Percentiles rank a stretch among this genome's conserved stretches.
Conservation (phyloP, 1,140 invertebrate genomes). For the Caligus rogercresseyi region DNA sequence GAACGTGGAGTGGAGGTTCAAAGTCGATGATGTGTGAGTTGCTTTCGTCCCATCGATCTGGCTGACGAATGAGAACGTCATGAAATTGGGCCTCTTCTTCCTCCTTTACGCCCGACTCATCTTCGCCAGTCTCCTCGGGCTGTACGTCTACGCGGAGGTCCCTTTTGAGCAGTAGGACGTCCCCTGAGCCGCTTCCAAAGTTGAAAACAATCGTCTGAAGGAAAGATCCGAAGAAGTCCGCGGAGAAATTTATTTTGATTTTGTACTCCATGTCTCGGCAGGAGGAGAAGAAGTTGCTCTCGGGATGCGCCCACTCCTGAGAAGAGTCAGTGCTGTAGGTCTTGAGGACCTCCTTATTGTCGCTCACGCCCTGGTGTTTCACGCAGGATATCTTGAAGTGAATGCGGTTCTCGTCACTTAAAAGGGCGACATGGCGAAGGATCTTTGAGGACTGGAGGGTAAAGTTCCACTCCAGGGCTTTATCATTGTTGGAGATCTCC, state of each 20-base stretch:
- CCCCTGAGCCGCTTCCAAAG: constrained; percentile 37
- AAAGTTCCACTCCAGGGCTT: constrained; percentile 11
- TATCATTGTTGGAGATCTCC: background rate
- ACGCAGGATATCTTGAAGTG: constrained; percentile 46
- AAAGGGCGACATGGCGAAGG: constrained; percentile 42
- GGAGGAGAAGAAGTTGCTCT: constrained; percentile 26
- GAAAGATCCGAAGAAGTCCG: constrained; percentile 59
- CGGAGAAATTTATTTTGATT: constrained; percentile 47
- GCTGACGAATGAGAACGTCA: background rate
- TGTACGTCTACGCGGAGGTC: constrained; percentile 53
- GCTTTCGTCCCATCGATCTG: constrained; percentile 37
- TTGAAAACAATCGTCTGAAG: constrained; percentile 59
- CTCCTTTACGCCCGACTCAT: constrained; percentile 29
- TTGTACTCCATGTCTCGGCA: constrained; percentile 34
- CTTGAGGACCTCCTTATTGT: constrained; percentile 25
- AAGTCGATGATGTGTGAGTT: constrained; percentile 42
- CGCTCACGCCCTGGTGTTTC: constrained; percentile 29
- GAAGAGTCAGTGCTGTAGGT: constrained; percentile 29
- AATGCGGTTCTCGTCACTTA: constrained; percentile 48
- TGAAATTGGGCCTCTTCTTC: background rate
- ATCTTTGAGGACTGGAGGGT: constrained; percentile 25
- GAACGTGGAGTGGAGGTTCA: constrained; percentile 33
- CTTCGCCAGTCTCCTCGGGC: constrained; percentile 44
- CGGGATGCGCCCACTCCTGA: constrained; percentile 31
- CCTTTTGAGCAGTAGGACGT: constrained; percentile 50